These are phyloP conservation scores for Phalacrocorax aristotelis DNA, from an alignment of 2,113 vertebrate species.

Conservation along the genomic window DNA sequence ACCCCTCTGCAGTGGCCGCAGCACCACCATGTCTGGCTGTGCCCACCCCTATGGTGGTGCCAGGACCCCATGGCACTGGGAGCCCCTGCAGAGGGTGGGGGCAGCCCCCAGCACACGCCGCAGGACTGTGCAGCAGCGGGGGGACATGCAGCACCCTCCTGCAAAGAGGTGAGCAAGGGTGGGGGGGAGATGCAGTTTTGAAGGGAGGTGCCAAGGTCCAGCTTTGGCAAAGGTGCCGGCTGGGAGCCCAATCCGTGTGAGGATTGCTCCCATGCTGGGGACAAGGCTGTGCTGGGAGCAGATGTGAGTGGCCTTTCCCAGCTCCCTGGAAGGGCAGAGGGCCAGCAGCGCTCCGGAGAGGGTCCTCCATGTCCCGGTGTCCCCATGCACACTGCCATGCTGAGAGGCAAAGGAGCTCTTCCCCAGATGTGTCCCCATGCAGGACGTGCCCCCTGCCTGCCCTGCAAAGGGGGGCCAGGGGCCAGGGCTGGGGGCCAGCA, in stretches of 20 bases:
- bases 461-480: accelerated
- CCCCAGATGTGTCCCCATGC: not conserved
- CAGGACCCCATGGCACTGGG: not conserved
- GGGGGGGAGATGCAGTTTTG: not conserved
- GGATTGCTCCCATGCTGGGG: accelerated
- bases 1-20: accelerated
- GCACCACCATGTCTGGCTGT: not conserved
- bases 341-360: not conserved
- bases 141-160: not conserved
- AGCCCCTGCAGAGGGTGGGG: accelerated
- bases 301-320: not conserved
- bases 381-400: not conserved
- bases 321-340: accelerated
- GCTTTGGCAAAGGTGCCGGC: not conserved
- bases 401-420: not conserved
- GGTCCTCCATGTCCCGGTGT: not conserved
- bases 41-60: not conserved
- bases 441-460: not conserved
- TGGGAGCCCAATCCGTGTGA: accelerated
- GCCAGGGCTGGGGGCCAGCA: not conserved
- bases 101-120: not conserved
- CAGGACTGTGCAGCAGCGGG: accelerated
- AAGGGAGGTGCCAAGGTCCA: not conserved
- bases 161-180: not conserved
- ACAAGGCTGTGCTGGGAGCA: not conserved